Evolutionary conservation across 2,888 invertebrate genomes (phyloP).

Genomic region (Metellina segmentata): DNA sequence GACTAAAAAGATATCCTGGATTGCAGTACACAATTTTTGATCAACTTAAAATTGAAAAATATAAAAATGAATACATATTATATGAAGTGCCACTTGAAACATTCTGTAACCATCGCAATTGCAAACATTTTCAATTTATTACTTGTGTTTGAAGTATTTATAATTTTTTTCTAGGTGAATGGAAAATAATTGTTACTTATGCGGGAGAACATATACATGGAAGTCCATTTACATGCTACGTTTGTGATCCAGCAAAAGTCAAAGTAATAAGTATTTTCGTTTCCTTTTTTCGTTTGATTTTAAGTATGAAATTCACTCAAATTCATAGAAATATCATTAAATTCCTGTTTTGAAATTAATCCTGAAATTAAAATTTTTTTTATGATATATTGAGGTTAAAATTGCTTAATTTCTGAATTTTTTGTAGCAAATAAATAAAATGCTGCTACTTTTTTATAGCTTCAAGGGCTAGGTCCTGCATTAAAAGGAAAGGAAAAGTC

Average conservation of each 20-base stretch:
- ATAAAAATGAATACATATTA: too few species aligned
- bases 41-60: too few species aligned
- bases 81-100: too few species aligned
- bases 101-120: too few species aligned
- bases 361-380: neutral
- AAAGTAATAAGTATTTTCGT: constrained; percentile 82
- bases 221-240: constrained; percentile 97
- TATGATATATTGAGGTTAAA: neutral
- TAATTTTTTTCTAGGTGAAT: constrained; percentile 84
- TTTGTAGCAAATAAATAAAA: neutral
- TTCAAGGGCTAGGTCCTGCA: constrained; percentile 57
- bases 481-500: constrained; percentile 64
- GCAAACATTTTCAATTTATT: too few species aligned
- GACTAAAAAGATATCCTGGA: too few species aligned
- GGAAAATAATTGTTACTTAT: constrained; percentile 97
- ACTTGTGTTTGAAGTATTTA: too few species aligned
- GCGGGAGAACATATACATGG: constrained; percentile 97
- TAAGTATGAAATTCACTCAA: neutral
- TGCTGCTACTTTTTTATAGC: constrained; percentile 26
- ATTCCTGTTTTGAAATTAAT: neutral
- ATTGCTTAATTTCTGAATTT: neutral
- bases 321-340: neutral
- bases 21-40: too few species aligned
- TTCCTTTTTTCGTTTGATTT: neutral
- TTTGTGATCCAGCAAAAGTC: constrained; percentile 95